phyloP scores from a whole-genome alignment of 2,888 invertebrate species.

The Antheraea yamamai region DNA sequence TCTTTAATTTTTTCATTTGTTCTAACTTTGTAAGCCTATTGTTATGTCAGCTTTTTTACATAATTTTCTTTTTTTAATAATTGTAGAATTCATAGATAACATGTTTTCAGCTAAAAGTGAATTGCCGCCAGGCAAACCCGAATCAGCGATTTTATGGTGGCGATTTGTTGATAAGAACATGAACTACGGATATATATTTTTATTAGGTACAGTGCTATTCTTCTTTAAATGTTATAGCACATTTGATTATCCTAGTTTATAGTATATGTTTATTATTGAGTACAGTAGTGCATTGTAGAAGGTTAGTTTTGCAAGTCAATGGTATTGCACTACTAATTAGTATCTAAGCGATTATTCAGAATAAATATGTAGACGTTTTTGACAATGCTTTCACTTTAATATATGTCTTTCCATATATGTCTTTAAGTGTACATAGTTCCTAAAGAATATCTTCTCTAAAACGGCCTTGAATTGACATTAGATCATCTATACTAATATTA shows the following conservation, averaged over 20 bases:
- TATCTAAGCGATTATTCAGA: background rate
- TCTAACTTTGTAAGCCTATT: no score
- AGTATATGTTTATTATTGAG: background rate
- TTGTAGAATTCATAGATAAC: background rate
- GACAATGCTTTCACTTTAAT: no score
- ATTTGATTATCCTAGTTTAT: background rate
- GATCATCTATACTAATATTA: no score
- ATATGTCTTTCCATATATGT: no score
- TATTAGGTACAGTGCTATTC: constrained; percentile 44
- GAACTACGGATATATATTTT: constrained; percentile 60
- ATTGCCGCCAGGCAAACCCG: constrained; percentile 52
- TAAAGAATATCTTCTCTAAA: no score
- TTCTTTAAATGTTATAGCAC: background rate
- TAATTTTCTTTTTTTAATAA: background rate
- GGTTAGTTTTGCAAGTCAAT: background rate
- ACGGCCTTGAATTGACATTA: no score
- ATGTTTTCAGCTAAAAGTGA: constrained; percentile 53
- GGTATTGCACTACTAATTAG: background rate
- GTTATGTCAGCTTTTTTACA: no score
- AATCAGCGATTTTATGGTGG: constrained; percentile 63
- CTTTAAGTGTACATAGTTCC: no score
- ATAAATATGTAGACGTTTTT: no score
- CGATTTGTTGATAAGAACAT: constrained; percentile 60
- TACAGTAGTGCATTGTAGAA: background rate
- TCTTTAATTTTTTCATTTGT: no score